Percentiles rank a stretch among this genome's conserved stretches.
Evolutionary conservation across 2,797 vertebrate species (phyloP).

Genomic region (Fistularia commersonii): DNA sequence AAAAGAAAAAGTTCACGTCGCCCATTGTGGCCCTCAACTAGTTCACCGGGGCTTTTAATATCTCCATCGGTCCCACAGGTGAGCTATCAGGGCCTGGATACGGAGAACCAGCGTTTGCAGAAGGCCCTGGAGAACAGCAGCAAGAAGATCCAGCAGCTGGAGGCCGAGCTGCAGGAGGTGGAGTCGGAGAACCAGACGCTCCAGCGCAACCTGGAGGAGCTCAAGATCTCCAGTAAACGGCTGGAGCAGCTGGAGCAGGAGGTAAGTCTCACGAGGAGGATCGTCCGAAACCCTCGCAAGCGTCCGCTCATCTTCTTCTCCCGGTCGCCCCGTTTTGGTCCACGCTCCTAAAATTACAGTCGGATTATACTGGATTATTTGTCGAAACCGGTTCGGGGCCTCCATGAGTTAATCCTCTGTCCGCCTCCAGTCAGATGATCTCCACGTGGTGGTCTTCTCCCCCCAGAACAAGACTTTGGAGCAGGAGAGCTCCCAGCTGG

Average conservation of each 20-base stretch:
- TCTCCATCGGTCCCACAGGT: slow-evolving; percentile 56
- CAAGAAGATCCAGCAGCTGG: slow-evolving; percentile 94
- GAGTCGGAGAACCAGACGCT: slow-evolving; percentile 93
- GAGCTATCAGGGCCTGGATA: slow-evolving; percentile 95
- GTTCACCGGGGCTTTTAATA: slow-evolving; percentile 39
- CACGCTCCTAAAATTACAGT: too few species aligned
- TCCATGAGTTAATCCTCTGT: slow-evolving; percentile 12
- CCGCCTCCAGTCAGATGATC: slow-evolving; percentile 20
- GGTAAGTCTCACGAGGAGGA: too few species aligned
- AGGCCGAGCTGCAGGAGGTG: slow-evolving; percentile 89
- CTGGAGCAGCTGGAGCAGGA: slow-evolving; percentile 95
- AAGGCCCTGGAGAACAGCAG: slow-evolving; percentile 94
- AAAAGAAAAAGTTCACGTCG: too few species aligned
- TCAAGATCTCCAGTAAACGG: slow-evolving; percentile 96
- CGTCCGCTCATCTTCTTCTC: too few species aligned
- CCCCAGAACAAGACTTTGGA: slow-evolving; percentile 85
- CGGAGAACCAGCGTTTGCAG: slow-evolving; percentile 95
- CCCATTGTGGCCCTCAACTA: slow-evolving; percentile 26
- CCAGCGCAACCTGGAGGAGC: slow-evolving; percentile 90
- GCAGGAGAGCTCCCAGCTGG: slow-evolving; percentile 90
- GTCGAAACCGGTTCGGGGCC: slow-evolving; percentile 12
- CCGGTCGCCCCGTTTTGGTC: too few species aligned
- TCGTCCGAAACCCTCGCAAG: too few species aligned
- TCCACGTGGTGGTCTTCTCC: not conserved
- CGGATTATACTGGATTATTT: slow-evolving; percentile 38